phyloP scores from a whole-genome alignment of 2,888 invertebrate species.

The Deilephila elpenor region DNA sequence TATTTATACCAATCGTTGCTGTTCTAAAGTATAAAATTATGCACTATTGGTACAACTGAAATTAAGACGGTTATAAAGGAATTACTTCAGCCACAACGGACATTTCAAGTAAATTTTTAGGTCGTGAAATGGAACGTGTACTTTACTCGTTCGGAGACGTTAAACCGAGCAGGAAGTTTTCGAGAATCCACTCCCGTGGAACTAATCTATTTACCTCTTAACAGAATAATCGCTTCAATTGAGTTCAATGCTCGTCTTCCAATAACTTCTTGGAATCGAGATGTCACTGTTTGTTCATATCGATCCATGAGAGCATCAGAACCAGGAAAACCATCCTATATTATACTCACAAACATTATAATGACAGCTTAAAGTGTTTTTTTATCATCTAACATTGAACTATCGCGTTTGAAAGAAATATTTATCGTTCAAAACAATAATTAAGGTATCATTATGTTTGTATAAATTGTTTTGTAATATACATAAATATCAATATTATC shows the following conservation, averaged over 20 bases:
- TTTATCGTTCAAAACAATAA: constrained; percentile 22
- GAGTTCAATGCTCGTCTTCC: background rate
- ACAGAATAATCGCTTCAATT: constrained; percentile 16
- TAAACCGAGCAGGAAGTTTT: background rate
- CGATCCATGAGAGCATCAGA: background rate
- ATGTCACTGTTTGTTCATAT: background rate
- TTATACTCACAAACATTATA: constrained; percentile 10
- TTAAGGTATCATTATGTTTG: constrained; percentile 11
- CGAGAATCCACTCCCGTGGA: background rate
- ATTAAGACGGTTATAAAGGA: no score
- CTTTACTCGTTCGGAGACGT: background rate
- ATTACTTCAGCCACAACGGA: no score
- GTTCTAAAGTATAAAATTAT: no score
- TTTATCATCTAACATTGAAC: constrained; percentile 22
- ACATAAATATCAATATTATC: constrained; percentile 17
- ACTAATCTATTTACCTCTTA: constrained; percentile 7
- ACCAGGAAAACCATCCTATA: background rate
- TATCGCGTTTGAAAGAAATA: constrained; percentile 9
- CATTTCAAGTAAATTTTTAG: no score
- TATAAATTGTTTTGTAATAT: background rate
- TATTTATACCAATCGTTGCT: no score
- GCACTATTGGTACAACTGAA: no score
- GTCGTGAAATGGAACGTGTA: no score
- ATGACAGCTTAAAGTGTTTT: constrained; percentile 2
- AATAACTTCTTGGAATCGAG: background rate